Base-by-base conservation (phyloP, 2,113 vertebrate species). In the Mesocricetus auratus region DNA sequence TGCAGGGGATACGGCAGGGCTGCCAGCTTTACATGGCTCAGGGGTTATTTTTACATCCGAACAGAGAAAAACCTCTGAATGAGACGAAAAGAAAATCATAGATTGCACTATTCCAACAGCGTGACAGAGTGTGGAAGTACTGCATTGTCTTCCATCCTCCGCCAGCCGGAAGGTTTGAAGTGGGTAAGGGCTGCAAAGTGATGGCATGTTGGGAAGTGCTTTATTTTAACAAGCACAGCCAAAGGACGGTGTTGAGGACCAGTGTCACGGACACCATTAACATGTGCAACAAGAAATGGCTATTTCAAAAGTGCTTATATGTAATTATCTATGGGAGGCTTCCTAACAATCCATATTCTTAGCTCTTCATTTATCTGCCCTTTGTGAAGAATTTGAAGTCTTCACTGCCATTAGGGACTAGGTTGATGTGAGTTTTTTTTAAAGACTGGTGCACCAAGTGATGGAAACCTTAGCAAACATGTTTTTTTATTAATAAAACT, bases 151-250 rank as follows among this genome's bases (percentile, higher is more conserved):
- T 73, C 66, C 7, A 11, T 74, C 77, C 22, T 64, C 82, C 7
- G 79, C 74, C 90, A 97, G 45, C 10, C 78, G 36, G 50, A 78
- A 78, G 88, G 24, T 94, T 82, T 97, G 42, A 73, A 69, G 3
- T 86, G 31, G 66, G 36, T 78, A 86, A 86, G 62, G 95, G 36
- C 66, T 90, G 64, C 22, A 81, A 92, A 96, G 45, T 75, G 77
- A 81, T 47, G 73, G 50, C 74, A 29, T 88, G 64, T 24, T 66
- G 81, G 64, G 56, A 89, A 79, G 17, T 17, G 77, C 22, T 83
- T 93, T 85, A 90, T 91, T 94, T 94, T 97, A 90, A 91, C 33
- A 96, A 94, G 64, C 93, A 16, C 26, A 78, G 68, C 58, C 31
- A n/a, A 87, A 85, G 69, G 29, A 82, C 21, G 75, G 36, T 50